Percentiles rank a stretch among this genome's conserved stretches.
These are phyloP conservation scores for Platorchestia sp. DNA, from an alignment of 1,140 invertebrate genomes.

Conservation along the genomic window DNA sequence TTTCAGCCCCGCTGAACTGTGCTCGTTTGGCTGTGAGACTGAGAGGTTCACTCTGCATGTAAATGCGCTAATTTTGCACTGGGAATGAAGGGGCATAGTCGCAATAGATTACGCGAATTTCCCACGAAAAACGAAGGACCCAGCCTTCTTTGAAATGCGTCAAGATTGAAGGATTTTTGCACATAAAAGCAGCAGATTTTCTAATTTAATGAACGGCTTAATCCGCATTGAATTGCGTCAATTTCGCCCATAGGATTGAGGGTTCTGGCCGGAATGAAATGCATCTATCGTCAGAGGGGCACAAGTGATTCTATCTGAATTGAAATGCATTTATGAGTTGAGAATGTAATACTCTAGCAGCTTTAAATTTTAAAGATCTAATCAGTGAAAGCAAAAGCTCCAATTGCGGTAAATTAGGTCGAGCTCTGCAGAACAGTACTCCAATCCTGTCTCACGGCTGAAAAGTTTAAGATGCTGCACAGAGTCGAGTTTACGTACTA, in stretches of 20 bases:
- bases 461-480: not conserved
- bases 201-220: not conserved
- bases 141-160: not conserved
- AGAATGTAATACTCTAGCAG: not conserved
- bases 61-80: not conserved
- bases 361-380: not conserved
- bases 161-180: not conserved
- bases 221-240: not conserved
- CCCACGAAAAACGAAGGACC: not conserved
- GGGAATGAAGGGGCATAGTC: not conserved
- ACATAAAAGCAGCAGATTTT: not conserved
- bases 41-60: not conserved
- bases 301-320: not conserved
- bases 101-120: not conserved
- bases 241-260: not conserved
- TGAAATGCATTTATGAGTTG: no score
- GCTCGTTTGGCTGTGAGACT: not conserved
- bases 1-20: not conserved
- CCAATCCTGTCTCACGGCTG: no score
- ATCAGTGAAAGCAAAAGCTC: not conserved
- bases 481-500: not conserved
- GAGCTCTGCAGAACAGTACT: no score
- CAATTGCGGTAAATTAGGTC: not conserved
- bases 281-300: no score
- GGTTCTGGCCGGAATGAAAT: no score